Evolutionary conservation across 1,140 invertebrate species (phyloP).

Genomic region (Gryon sp.): DNA sequence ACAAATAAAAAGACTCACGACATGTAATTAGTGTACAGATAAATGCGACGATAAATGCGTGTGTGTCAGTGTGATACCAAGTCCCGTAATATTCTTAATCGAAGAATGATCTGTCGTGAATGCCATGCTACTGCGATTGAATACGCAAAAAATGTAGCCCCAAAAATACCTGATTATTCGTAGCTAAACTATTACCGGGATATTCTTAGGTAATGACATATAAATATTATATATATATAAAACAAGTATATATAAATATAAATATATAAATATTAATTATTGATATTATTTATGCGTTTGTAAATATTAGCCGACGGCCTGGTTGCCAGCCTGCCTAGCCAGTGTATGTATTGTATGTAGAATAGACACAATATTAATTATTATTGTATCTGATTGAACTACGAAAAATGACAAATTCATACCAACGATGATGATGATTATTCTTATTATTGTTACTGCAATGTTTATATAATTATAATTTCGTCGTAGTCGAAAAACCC

Average conservation of each 20-base stretch:
- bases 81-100: slow-evolving; percentile 38
- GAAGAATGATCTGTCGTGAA: slow-evolving; percentile 50
- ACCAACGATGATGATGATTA: slow-evolving; percentile 72
- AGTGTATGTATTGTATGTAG: slow-evolving; percentile 80
- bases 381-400: slow-evolving; percentile 67
- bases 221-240: slow-evolving; percentile 75
- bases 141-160: slow-evolving; percentile 53
- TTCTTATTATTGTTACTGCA: slow-evolving; percentile 77
- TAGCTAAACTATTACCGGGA: slow-evolving; percentile 65
- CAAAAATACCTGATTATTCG: slow-evolving; percentile 66
- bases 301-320: slow-evolving; percentile 78
- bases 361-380: slow-evolving; percentile 76
- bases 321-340: slow-evolving; percentile 69
- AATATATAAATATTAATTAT: slow-evolving; percentile 74
- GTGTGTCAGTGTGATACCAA: slow-evolving; percentile 42
- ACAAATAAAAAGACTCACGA: slow-evolving; percentile 66
- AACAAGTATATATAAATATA: slow-evolving; percentile 67
- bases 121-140: slow-evolving; percentile 56
- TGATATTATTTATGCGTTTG: slow-evolving; percentile 80
- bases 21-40: slow-evolving; percentile 80
- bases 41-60: slow-evolving; percentile 49
- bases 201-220: slow-evolving; percentile 70
- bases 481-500: slow-evolving; percentile 61
- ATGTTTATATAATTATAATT: slow-evolving; percentile 74
- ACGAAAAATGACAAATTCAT: slow-evolving; percentile 67